Evolutionary conservation across 2,113 vertebrate species (phyloP).

Genomic region (Pomatostomus ruficeps): DNA sequence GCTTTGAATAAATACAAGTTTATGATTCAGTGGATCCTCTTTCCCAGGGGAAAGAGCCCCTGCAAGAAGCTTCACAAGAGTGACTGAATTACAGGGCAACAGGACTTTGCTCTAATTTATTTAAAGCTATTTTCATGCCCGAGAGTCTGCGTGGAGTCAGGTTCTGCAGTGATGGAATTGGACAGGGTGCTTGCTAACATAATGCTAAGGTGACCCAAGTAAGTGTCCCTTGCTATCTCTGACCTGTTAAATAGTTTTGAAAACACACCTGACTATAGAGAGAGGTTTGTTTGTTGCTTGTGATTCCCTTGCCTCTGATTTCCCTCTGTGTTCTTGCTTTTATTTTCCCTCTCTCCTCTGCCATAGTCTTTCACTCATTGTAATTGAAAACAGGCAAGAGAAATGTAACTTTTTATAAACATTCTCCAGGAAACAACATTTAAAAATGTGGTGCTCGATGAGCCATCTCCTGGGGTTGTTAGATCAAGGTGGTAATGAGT

Average conservation of each 20-base stretch:
- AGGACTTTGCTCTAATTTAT: not conserved
- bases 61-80: not conserved
- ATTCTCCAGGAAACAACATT: not conserved
- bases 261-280: not conserved
- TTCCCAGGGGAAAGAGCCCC: not conserved
- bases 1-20: not conserved
- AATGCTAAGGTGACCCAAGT: not conserved
- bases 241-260: not conserved
- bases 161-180: not conserved
- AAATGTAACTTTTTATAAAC: not conserved
- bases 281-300: not conserved
- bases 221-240: not conserved
- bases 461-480: not conserved
- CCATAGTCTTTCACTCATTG: not conserved
- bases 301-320: not conserved
- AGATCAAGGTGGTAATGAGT: slow-evolving; percentile 20
- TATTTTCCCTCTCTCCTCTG: not conserved
- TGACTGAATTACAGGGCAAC: not conserved
- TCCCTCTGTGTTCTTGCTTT: not conserved
- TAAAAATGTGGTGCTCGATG: not conserved
- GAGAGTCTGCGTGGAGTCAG: not conserved
- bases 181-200: not conserved
- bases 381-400: not conserved
- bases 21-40: not conserved
- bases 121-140: not conserved